phyloP scores from a whole-genome alignment of 2,113 vertebrate species.

The Cyrtonyx montezumae region DNA sequence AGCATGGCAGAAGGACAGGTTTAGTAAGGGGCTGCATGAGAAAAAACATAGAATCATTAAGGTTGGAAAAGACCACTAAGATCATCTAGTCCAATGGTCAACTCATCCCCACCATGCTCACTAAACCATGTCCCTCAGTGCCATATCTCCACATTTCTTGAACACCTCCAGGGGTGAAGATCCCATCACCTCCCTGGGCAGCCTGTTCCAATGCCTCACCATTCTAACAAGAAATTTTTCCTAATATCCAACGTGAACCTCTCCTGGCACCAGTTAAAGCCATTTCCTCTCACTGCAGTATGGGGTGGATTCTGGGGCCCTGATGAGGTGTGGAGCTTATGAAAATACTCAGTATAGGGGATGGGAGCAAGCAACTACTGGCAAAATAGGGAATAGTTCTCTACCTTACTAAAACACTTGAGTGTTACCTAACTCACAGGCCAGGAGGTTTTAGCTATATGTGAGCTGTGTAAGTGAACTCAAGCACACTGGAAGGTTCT shows the following conservation, averaged over 20 bases:
- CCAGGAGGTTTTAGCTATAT: neutral
- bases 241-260: no score
- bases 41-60: neutral
- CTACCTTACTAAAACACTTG: neutral
- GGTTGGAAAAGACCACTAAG: no score
- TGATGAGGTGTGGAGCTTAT: neutral
- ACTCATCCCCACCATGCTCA: no score
- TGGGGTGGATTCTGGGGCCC: neutral
- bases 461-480: neutral
- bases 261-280: no score
- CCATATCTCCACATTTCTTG: no score
- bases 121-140: no score
- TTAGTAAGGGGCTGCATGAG: neutral
- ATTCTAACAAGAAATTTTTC: no score
- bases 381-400: neutral
- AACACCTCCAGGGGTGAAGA: no score
- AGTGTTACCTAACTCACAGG: neutral
- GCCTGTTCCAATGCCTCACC: no score
- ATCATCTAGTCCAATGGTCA: no score
- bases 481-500: neutral
- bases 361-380: neutral
- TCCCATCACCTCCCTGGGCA: no score
- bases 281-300: neutral
- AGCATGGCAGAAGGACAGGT: accelerated
- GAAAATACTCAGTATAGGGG: neutral